Base-by-base conservation (phyloP, 2,797 vertebrate genomes). In the Chelon labrosus region DNA sequence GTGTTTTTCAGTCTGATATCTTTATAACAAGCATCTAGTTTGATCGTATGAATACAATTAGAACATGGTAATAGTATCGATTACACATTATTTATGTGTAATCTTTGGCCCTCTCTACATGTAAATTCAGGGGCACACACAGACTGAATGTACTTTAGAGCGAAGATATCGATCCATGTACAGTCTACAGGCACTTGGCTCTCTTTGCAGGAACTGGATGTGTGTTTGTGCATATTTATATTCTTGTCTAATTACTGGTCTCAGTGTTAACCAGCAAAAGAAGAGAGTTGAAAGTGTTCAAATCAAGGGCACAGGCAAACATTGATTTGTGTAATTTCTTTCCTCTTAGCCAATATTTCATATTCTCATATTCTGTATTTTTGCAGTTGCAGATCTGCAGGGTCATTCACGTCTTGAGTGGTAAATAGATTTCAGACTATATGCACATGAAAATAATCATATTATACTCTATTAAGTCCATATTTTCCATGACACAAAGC, bases 361-460 rank as follows among this genome's bases (percentile, higher is more conserved):
- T 25, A 14, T 51, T 25, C 4, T 11, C 31, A 35, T 35, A 35
- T 35, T 35, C 31, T 35, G 31, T 35, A 35, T 35, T 7, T 35
- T 35, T 35, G 7, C 31, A 35, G 31, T 44, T 25, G 50, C 22
- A 31, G 27, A 27, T 65, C 6, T 65, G 63, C 22, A 31, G 39
- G 16, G 10, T 58, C 65, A 70, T 53, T 46, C 44, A 53, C 52
- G 59, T 63, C 65, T 27, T 64, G 25, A 75, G 59, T 19, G 37
- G 46, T 70, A 62, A 83, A 77, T 71, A 85, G 78, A 88, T 84
- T 81, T 75, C 56, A 81, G 68, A 85, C 85, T 80, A 80, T 74
- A 79, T 72, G 62, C 66, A 63, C 56, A 85, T 76, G 60, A 72
- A 71, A 57, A 78, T 85, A 53, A 90, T 88, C 85, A 71, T 85